Evolutionary conservation across 2,113 vertebrate species (phyloP), one percentile per base, ranked within the genome.

Genomic region (Corapipo altera): DNA sequence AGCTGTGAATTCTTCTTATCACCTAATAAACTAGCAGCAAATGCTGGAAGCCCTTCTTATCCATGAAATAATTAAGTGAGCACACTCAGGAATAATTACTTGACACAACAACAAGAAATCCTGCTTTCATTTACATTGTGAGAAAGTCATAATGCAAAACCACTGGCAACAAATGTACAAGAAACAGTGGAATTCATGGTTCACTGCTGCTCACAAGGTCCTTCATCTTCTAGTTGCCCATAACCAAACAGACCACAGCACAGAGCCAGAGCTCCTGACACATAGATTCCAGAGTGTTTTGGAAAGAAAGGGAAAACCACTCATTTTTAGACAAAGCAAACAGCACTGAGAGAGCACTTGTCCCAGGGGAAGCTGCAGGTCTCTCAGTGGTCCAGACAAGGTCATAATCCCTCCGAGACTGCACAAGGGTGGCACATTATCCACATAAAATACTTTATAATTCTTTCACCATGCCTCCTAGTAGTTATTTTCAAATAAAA

Each of bases 1-100:
- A 91, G n/a, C 74, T 91, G 62, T 76, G 69, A 76, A 93, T 91
- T 92, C 72, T 54, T 82, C 65, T 85, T 74, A 93, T 44, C 62
- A 66, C 59, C 27, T 84, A 84, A 86, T 37, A 85, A 89, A 85
- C 20, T 21, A 86, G 35, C 41, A 89, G 64, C 62, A 80, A 91
- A 70, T 72, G 32, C 64, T 83, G 49, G 67, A 79, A 91, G 65
- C 12, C 11, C 27, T 86, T 85, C 57, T 80, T 69, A 66, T 2
- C 19, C 2, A 0, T 64, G 65, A 75, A 88, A 70, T 76, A 92
- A 93, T 76, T 82, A 89, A 58, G 32, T 32, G 46, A 92, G 58
- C 69, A 88, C 51, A 59, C 48, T 93, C n/a, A 70, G 37, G 72
- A 86, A 81, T 70, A 94, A 95, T 89, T 80, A 65, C 46, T 76